Evolutionary conservation across 2,888 invertebrate species (phyloP).

Genomic region (Diploptera punctata): DNA sequence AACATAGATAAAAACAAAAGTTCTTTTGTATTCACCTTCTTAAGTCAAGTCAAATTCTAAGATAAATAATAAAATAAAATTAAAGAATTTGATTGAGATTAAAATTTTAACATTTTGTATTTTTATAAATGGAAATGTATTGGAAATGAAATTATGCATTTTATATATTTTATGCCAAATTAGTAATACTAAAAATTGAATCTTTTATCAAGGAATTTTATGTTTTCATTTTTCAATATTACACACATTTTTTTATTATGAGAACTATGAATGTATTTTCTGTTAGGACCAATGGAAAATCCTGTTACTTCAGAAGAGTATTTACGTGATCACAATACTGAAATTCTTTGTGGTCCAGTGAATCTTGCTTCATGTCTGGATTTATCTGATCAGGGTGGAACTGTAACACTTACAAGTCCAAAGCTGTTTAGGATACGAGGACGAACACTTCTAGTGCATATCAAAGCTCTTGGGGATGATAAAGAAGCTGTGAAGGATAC

Average conservation of each 20-base stretch:
- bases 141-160: no score
- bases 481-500: constrained; percentile 57
- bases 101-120: no score
- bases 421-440: constrained; percentile 79
- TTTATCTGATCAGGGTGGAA: constrained; percentile 83
- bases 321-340: constrained; percentile 85
- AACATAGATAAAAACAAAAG: no score
- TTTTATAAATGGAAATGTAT: no score
- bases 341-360: constrained; percentile 89
- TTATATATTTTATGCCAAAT: no score
- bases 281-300: constrained; percentile 61
- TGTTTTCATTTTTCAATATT: not conserved
- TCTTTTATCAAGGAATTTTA: no score
- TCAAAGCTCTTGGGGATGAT: constrained; percentile 73
- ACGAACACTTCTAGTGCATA: constrained; percentile 79
- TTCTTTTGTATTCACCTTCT: no score
- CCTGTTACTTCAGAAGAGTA: constrained; percentile 83
- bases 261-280: not conserved
- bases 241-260: not conserved
- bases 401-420: constrained; percentile 86
- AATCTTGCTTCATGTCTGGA: constrained; percentile 83
- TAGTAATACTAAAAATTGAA: no score
- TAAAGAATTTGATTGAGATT: no score
- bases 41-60: no score
- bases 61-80: no score